Percentiles rank a stretch among this genome's conserved stretches.
Conservation (phyloP, 2,797 vertebrate genomes). For the Acrocephalus scirpaceus region DNA sequence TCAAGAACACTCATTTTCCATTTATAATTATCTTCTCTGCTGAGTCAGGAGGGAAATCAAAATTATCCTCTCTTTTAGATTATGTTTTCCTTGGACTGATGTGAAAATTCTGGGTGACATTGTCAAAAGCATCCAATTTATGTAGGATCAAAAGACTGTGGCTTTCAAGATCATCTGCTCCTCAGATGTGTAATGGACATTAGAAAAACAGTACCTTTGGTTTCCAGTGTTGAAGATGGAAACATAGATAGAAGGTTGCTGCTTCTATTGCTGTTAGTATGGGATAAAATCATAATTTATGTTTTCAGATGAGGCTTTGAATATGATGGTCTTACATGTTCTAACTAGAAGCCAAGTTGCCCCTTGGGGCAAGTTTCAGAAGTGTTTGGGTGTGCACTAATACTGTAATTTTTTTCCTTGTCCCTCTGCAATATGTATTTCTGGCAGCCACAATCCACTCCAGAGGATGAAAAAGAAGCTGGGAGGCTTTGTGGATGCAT, state of each 20-base stretch:
- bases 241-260: background rate
- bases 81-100: background rate
- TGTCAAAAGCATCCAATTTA: constrained; percentile 44
- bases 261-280: background rate
- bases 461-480: background rate
- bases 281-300: background rate
- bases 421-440: background rate
- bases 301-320: constrained; percentile 5
- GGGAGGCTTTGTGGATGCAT: background rate
- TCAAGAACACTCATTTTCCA: constrained; percentile 18
- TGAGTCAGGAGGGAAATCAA: constrained; percentile 22
- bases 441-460: background rate
- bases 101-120: constrained; percentile 18
- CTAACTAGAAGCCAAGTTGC: background rate
- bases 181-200: background rate
- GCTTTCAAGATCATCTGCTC: constrained; percentile 21
- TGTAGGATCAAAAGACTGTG: constrained; percentile 5
- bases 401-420: background rate
- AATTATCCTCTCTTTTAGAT: background rate
- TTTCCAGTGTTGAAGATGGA: background rate
- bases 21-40: constrained; percentile 30
- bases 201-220: background rate
- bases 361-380: background rate
- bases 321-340: background rate
- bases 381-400: background rate